Conservation (phyloP, 2,113 vertebrate species). For the Asarcornis scutulata region DNA sequence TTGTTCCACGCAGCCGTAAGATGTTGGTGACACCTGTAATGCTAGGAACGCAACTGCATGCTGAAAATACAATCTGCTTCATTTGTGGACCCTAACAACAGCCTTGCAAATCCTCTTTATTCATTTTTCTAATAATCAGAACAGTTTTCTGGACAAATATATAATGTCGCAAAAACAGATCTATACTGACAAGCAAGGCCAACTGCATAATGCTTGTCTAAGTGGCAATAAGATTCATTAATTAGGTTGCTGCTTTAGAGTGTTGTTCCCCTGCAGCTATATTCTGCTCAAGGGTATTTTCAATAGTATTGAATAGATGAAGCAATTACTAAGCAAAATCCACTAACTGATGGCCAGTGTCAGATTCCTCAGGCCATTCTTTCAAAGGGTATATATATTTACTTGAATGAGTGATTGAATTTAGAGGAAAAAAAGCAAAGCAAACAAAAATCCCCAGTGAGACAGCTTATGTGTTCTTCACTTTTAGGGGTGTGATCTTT, state of each 20-base stretch:
- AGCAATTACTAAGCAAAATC: slow-evolving; percentile 64
- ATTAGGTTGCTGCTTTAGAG: slow-evolving; percentile 52
- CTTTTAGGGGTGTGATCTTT: background rate
- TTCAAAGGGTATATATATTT: background rate
- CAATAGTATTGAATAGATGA: slow-evolving; percentile 58
- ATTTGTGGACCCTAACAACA: background rate
- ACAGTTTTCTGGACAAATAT: background rate
- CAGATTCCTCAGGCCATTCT: slow-evolving; percentile 46
- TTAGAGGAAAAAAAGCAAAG: background rate
- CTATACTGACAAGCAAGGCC: slow-evolving; percentile 30
- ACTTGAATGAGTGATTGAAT: background rate
- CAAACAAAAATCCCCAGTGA: background rate
- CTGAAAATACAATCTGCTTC: background rate
- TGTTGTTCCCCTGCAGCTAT: slow-evolving; percentile 61
- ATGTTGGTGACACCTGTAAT: background rate
- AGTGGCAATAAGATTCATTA: slow-evolving; percentile 59
- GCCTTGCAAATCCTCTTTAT: background rate
- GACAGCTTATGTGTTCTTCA: background rate
- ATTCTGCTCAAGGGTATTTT: slow-evolving; percentile 64
- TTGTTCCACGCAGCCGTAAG: accelerated
- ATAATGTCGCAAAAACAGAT: background rate
- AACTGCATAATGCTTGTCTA: slow-evolving; percentile 36
- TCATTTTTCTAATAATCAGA: background rate
- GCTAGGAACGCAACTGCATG: background rate
- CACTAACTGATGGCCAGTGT: slow-evolving; percentile 54